A percentile compares a stretch with the other conserved stretches of the same genome.
Evolutionary conservation across 1,140 invertebrate genomes (phyloP).

Genomic region (Aphaenogaster rudis): DNA sequence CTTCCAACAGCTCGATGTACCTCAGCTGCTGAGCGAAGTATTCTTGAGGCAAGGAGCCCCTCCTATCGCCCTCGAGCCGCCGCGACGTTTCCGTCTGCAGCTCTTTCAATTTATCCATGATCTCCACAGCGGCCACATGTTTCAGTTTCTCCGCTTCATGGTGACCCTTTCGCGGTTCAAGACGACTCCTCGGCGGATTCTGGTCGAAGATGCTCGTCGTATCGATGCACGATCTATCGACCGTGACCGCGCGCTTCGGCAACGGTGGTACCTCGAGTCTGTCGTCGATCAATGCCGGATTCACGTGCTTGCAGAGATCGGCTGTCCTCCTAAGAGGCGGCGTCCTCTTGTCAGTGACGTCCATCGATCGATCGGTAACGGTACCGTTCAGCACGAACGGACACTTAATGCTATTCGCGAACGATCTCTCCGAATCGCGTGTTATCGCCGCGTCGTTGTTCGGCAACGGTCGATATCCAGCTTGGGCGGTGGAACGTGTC

Average conservation of each 20-base stretch:
- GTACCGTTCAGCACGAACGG: constrained; percentile 81
- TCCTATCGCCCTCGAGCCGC: constrained; percentile 76
- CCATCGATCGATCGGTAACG: constrained; percentile 80
- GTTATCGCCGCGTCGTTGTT: constrained; percentile 22
- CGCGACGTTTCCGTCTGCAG: constrained; percentile 76
- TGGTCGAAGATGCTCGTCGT: constrained; percentile 84
- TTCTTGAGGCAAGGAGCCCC: constrained; percentile 89
- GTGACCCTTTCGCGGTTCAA: constrained; percentile 67
- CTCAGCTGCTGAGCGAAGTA: constrained; percentile 90
- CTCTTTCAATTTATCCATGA: constrained; percentile 80
- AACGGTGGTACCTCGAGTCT: constrained; percentile 79
- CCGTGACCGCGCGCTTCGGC: constrained; percentile 77
- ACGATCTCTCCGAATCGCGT: constrained; percentile 67
- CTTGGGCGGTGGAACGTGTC: constrained; percentile 3
- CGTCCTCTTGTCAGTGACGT: constrained; percentile 38
- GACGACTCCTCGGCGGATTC: constrained; percentile 67
- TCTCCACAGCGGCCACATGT: constrained; percentile 74
- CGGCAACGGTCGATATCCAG: background rate
- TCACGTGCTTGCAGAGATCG: constrained; percentile 78
- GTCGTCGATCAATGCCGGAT: constrained; percentile 83
- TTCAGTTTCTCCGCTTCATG: constrained; percentile 69
- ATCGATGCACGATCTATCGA: constrained; percentile 84
- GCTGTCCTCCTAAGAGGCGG: constrained; percentile 49
- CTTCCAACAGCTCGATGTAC: constrained; percentile 88
- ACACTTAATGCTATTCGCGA: constrained; percentile 67